A percentile compares a stretch with the other conserved stretches of the same genome.
Evolutionary conservation across 1,140 invertebrate species (phyloP).

Genomic region (Hyles euphorbiae): DNA sequence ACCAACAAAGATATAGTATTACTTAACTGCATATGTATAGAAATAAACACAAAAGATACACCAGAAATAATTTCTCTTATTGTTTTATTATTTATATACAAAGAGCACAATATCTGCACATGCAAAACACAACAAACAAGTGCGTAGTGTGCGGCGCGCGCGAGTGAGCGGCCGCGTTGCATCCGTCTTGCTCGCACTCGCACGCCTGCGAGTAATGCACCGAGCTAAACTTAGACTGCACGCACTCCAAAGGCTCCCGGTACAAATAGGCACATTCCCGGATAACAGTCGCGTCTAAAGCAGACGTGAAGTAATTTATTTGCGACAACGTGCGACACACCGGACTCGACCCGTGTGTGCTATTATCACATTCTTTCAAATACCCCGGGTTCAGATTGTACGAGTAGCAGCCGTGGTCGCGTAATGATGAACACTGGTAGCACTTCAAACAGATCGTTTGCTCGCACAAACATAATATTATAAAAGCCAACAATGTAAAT

Average conservation of each 20-base stretch:
- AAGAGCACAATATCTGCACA: too few species aligned
- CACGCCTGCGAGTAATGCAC: conserved; percentile 55
- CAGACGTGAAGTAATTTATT: conserved; percentile 45
- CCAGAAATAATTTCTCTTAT: too few species aligned
- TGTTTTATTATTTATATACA: too few species aligned
- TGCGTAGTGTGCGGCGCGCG: too few species aligned
- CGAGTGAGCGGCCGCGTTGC: conserved; percentile 41
- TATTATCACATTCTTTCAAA: conserved; percentile 39
- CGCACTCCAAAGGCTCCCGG: conserved; percentile 32
- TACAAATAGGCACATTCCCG: conserved; percentile 56
- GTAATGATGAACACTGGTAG: conserved; percentile 50
- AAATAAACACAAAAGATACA: too few species aligned
- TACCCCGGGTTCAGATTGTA: conserved; percentile 39
- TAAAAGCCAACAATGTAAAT: conserved; percentile 9
- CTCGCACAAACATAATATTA: conserved; percentile 24
- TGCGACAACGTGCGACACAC: conserved; percentile 34
- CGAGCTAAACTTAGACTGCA: conserved; percentile 41
- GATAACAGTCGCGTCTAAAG: conserved; percentile 37
- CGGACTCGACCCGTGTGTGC: conserved; percentile 2
- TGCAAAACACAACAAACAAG: too few species aligned
- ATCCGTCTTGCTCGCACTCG: conserved; percentile 53
- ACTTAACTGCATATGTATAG: too few species aligned
- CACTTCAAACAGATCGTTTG: conserved; percentile 39
- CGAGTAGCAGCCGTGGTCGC: conserved; percentile 34
- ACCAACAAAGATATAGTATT: too few species aligned